Evolutionary conservation across 2,888 invertebrate genomes (phyloP), one percentile per base, ranked within the genome.

Genomic region (Busseola fusca): DNA sequence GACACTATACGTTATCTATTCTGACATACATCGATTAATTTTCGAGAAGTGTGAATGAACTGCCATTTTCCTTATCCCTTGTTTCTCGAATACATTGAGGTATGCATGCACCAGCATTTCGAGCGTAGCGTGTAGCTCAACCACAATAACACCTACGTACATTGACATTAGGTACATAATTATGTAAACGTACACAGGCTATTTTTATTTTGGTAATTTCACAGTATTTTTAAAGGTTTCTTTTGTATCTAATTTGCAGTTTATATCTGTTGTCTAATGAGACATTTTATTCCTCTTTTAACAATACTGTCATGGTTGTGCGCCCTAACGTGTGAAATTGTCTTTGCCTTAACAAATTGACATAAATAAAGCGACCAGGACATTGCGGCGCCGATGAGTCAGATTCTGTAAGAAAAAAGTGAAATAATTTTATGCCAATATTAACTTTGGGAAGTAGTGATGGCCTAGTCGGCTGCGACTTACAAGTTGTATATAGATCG

Each of bases 271-370:
- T 40, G 18, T 45, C 1, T 42, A 30, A 57, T 62, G 18, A 67
- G 18, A 45, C 14, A 54, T 30, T 71, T 40, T 54, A 34, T 45
- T 5, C 42, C 12, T 16, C 16, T n/a, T 37, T 37, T 50, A 6
- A 42, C 12, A 25, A 37, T 63, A 21, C 7, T n/a, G 45, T 25
- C 63, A 74, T 25, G 34, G 14, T 52, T 62, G 52, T 12, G 27
- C 14, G 37, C 16, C 4, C 25, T 34, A 18, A 52, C 6, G 21
- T 27, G 54, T 58, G 30, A 57, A 60, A 58, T 62, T 5, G 48
- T 30, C 65, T 65, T 74, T 7, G 40, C 70, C 81, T 74, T 77
- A 80, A 81, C n/a, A 48, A 45, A 80, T 65, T 52, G 25, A 74
- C 10, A 45, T 54, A 34, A 37, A 76, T 56, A 58, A 57, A 27